Evolutionary conservation across 1,140 invertebrate genomes (phyloP).

Genomic region (Drosophila elegans): DNA sequence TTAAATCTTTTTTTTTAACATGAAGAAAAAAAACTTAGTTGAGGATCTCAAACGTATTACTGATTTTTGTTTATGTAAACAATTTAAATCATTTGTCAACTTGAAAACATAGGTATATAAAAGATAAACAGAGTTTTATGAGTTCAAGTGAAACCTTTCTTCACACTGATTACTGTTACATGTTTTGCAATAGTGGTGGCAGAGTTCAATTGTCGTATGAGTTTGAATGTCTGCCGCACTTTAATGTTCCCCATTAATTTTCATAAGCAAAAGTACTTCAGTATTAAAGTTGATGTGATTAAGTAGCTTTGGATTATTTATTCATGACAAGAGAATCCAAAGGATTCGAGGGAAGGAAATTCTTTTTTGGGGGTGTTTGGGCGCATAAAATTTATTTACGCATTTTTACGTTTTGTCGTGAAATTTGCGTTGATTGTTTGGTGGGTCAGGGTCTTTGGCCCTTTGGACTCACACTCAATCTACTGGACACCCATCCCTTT

Average conservation of each 20-base stretch:
- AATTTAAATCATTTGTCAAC: too few relatives aligned
- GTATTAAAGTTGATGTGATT: conserved; percentile 59
- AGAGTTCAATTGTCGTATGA: conserved; percentile 19
- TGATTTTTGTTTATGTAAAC: too few relatives aligned
- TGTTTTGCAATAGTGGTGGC: background rate
- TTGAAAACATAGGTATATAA: too few relatives aligned
- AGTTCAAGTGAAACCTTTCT: too few relatives aligned
- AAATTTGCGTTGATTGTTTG: conserved; percentile 81
- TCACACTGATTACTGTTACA: too few relatives aligned
- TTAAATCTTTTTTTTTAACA: too few relatives aligned
- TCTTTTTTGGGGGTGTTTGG: conserved; percentile 4
- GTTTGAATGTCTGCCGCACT: conserved; percentile 12
- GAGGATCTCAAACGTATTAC: too few relatives aligned
- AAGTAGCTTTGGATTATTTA: conserved; percentile 68
- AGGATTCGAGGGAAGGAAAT: background rate
- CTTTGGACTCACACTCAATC: conserved; percentile 39
- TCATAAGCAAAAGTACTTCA: conserved; percentile 45
- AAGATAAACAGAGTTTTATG: too few relatives aligned
- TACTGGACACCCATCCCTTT: background rate
- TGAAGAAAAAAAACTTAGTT: too few relatives aligned
- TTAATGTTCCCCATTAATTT: conserved; percentile 45
- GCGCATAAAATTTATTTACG: conserved; percentile 79
- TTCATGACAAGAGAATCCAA: conserved; percentile 38
- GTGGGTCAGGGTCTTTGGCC: conserved; percentile 47
- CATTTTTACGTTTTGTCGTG: conserved; percentile 81